Base-by-base conservation (phyloP, 2,113 vertebrate genomes). In the Epinephelus moara region DNA sequence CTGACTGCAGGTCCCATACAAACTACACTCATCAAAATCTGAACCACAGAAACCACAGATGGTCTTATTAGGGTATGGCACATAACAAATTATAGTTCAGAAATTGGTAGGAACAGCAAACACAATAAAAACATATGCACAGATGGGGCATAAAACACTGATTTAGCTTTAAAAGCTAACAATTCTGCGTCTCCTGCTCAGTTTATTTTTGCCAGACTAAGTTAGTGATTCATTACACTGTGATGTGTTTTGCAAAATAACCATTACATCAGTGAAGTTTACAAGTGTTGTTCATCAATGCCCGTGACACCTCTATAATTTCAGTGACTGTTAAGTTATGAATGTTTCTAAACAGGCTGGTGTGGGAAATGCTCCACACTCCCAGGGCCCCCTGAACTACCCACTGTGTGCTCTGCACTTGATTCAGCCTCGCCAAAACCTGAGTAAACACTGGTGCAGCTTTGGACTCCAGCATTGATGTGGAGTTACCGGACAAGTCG, bases 1-100 rank as follows among this genome's bases (percentile, higher is more conserved):
- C 95, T 99, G 98, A 91, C 98, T 99, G 96, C 98, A 99, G 73
- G 97, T 97, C 69, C 98, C 98, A 0, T 99, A 99, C 40, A 98
- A 37, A 0, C 95, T 95, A 87, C 98, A 99, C 75, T 99, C 98
- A 2, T 99, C 96, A 2, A 98, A 98, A 88, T 99, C 98, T 99
- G 75, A 61, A 78, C 13, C 68, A 82, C 69, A 86, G 42, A 90
- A 75, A 75, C 6, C 23, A 56, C 75, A 78, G 21, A 81, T 55
- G 57, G 69, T 73, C 23, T 49, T 63, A 69, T 19, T 69, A 50
- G 66, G 23, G 4, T 69, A n/a, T 19, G 18, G 66, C 42, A 60
- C 45, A 63, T 11, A 50, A 15, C 2, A 19, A 33, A 67, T 27
- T 47, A 7, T 1, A 37, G 11, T 30, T 77, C 4, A 59, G 40